Evolutionary conservation across 2,113 vertebrate genomes (phyloP), one percentile per base, ranked within the genome.

Genomic region (Stegastes partitus): DNA sequence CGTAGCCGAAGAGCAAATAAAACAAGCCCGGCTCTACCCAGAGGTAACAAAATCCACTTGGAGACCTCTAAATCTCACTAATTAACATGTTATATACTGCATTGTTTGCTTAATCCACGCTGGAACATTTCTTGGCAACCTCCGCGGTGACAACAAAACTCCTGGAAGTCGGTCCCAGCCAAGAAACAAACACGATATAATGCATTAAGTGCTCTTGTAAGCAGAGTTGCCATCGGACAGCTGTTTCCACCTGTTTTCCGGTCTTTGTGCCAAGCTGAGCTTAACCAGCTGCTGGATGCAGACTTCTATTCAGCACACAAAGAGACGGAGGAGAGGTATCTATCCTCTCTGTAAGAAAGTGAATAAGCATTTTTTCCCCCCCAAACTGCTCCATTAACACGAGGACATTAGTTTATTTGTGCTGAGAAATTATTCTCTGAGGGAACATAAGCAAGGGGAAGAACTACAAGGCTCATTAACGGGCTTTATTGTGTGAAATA

Each of bases 381-480:
- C 54, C 26, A 7, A 58, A 34, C 16, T 37, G 5, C 45, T 54
- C 58, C 34, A 53, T 54, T 63, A 28, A 39, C 21, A 51, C 39
- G n/a, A 42, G 57, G 57, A 61, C 61, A 21, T 31, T 51, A 26
- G 59, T 34, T 47, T 42, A 53, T 71, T 81, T 68, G 61, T 54
- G 68, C 53, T 62, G 59, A 37, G 16, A 28, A 26, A 25, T 44
- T 28, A 55, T 59, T 59, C 62, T 77, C 56, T 22, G 11, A 34
- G n/a, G 25, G 57, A 62, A 37, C 9, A 71, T 34, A 44, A 77
- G 53, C 22, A 47, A 45, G 50, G 44, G 19, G 39, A 31, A 49
- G 34, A 45, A 56, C 53, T 16, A 39, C 55, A 19, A 23, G 44
- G 67, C 69, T 79, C 83, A 85, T 89, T 84, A 80, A 45, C 1